phyloP scores from a whole-genome alignment of 2,888 invertebrate species.

The Hyalella azteca region DNA sequence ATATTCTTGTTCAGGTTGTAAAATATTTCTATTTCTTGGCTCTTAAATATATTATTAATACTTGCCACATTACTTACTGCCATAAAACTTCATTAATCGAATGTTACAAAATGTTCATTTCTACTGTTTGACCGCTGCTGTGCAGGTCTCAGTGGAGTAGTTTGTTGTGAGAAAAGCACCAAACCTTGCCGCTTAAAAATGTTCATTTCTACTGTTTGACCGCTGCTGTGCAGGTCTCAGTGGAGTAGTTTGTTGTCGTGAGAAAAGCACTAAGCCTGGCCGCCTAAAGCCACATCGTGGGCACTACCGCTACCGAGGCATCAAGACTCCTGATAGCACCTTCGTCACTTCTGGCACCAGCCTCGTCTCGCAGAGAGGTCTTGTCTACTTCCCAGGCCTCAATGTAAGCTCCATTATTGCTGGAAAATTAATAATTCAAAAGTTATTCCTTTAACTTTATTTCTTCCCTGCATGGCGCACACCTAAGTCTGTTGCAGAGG shows the following conservation, averaged over 20 bases:
- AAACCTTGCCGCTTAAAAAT: conserved; percentile 45
- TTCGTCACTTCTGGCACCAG: conserved; percentile 48
- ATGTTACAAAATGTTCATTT: too few relatives aligned
- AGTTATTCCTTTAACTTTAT: too few relatives aligned
- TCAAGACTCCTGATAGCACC: conserved; percentile 43
- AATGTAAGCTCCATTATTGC: conserved; percentile 54
- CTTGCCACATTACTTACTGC: too few relatives aligned
- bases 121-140: too few relatives aligned
- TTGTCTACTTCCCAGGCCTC: conserved; percentile 50
- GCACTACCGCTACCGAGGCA: conserved; percentile 42
- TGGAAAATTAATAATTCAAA: too few relatives aligned
- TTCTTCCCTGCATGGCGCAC: too few relatives aligned
- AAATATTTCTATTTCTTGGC: too few relatives aligned
- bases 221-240: conserved; percentile 17
- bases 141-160: not conserved
- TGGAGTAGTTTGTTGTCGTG: conserved; percentile 10
- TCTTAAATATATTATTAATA: too few relatives aligned
- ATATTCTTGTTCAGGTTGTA: too few relatives aligned
- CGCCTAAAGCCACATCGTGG: conserved; percentile 40
- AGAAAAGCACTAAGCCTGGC: conserved; percentile 50
- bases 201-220: too few relatives aligned
- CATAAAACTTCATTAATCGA: too few relatives aligned
- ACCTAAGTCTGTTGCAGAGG: too few relatives aligned
- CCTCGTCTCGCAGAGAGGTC: conserved; percentile 48
- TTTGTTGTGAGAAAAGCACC: conserved; percentile 44